Conservation (phyloP, 2,888 invertebrate genomes). For the Digitonthophagus gazella region DNA sequence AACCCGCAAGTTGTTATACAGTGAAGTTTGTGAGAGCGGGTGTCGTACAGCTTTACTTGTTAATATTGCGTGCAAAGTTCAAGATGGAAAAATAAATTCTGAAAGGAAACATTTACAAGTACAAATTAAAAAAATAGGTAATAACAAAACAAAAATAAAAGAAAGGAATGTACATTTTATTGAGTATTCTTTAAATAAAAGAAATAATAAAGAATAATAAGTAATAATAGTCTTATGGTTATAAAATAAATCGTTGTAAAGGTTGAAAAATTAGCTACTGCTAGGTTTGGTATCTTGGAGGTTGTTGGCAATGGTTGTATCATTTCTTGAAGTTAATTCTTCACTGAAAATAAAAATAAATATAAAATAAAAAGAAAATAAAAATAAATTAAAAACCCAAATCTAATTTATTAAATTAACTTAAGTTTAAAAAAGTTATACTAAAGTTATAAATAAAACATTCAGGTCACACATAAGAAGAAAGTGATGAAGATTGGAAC, state of each 20-base stretch:
- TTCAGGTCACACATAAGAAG: no score
- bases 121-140: no score
- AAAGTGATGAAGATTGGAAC: not conserved
- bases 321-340: not conserved
- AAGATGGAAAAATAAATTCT: not conserved
- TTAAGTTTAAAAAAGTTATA: no score
- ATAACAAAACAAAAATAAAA: no score
- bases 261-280: not conserved
- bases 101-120: no score
- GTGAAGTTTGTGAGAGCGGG: not conserved
- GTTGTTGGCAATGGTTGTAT: not conserved
- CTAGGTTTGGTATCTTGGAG: not conserved
- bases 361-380: not conserved
- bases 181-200: not conserved
- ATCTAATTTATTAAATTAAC: no score
- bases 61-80: not conserved
- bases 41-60: not conserved
- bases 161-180: not conserved
- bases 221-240: no score
- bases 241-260: not conserved
- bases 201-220: not conserved
- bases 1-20: not conserved
- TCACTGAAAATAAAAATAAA: constrained; percentile 15
- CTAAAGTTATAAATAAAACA: no score
- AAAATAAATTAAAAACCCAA: not conserved